Conservation (phyloP, 1,140 invertebrate species). For the Cephus cinctus region DNA sequence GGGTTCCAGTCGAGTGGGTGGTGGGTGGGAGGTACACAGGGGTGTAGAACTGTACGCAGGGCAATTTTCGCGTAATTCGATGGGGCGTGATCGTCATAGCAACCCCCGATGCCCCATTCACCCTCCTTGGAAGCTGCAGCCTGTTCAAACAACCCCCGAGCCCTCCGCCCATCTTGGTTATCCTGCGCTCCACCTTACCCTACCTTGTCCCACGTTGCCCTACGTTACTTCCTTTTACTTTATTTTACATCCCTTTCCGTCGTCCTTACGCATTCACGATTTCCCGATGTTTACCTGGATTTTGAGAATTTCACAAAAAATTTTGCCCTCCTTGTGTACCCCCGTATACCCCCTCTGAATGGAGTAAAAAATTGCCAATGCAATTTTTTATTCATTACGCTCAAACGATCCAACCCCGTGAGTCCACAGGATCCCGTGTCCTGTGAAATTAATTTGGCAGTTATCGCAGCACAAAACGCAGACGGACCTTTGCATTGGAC, state of each 20-base stretch:
- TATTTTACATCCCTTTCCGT: conserved; percentile 10
- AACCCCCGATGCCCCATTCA: conserved; percentile 36
- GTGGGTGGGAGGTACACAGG: conserved; percentile 24
- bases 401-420: too few species aligned
- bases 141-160: conserved; percentile 52
- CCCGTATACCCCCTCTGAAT: not conserved
- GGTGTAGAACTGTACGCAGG: conserved; percentile 31
- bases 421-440: too few species aligned
- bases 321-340: not conserved
- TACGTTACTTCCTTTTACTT: conserved; percentile 1
- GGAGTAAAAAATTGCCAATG: too few species aligned
- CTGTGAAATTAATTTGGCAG: too few species aligned
- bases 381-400: too few species aligned
- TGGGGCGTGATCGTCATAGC: conserved; percentile 56
- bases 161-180: conserved; percentile 6
- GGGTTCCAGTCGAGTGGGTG: conserved; percentile 1
- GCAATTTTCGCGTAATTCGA: conserved; percentile 56
- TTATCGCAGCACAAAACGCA: too few species aligned
- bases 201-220: too few species aligned
- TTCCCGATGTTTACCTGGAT: too few species aligned
- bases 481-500: too few species aligned
- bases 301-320: not conserved
- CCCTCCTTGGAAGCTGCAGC: conserved; percentile 44
- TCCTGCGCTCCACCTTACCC: conserved; percentile 14
- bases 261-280: too few species aligned